Evolutionary conservation across 2,113 vertebrate species (phyloP).

Genomic region (Calidris pygmaea): DNA sequence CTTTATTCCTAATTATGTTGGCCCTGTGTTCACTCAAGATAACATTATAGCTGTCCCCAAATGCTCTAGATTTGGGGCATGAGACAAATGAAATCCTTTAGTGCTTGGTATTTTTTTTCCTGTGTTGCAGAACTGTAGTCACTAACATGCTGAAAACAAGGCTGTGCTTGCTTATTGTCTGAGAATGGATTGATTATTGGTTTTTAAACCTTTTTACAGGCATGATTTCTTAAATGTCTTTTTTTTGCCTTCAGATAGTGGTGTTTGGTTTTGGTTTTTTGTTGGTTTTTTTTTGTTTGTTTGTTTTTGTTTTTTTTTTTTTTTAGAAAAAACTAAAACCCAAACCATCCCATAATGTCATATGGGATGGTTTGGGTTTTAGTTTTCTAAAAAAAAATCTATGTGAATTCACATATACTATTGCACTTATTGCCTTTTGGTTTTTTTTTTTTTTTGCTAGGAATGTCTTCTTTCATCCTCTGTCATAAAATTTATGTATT

Average conservation of each 20-base stretch:
- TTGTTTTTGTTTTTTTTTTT: too few species aligned
- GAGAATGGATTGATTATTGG: neutral
- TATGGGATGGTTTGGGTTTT: neutral
- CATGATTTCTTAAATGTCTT: neutral
- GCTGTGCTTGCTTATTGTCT: neutral
- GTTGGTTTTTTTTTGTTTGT: too few species aligned
- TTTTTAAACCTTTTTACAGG: neutral
- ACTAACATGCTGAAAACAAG: neutral
- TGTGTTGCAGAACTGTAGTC: neutral
- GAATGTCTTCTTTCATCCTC: neutral
- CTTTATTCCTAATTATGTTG: constrained; percentile 75
- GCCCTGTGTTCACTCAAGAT: constrained; percentile 75
- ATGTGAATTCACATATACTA: neutral
- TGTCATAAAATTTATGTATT: neutral
- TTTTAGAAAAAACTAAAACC: too few species aligned
- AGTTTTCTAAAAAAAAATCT: neutral
- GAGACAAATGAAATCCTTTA: constrained; percentile 65
- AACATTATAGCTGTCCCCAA: constrained; percentile 67
- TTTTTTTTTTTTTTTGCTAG: neutral
- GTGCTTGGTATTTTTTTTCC: neutral
- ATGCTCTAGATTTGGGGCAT: constrained; percentile 44
- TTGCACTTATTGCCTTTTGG: neutral
- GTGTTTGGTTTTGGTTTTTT: too few species aligned
- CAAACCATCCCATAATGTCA: neutral
- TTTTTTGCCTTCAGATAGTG: neutral